Conservation (phyloP, 2,888 invertebrate species). For the Pegoplata infirma region DNA sequence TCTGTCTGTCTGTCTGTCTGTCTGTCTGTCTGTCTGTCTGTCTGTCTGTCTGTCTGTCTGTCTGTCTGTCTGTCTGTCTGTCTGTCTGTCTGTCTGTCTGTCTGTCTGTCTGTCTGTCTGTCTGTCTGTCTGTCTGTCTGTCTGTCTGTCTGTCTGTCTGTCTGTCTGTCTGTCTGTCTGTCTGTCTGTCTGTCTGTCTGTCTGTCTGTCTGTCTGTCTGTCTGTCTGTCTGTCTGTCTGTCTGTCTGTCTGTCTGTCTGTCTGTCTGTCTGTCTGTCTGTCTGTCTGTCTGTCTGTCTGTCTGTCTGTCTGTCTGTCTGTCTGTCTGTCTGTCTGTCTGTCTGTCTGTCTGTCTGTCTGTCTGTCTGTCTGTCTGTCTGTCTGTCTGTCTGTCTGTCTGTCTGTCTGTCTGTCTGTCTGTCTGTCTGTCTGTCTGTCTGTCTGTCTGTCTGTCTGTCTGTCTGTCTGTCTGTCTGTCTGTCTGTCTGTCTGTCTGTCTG, state of each 20-base stretch:
- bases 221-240: not conserved
- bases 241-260: not conserved
- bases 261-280: not conserved
- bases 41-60: not conserved
- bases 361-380: not conserved
- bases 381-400: too few species aligned
- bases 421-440: too few species aligned
- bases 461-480: too few species aligned
- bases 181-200: not conserved
- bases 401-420: too few species aligned
- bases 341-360: not conserved
- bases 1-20: not conserved
- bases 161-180: not conserved
- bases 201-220: not conserved
- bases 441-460: too few species aligned
- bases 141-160: not conserved
- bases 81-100: not conserved
- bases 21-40: not conserved
- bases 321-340: not conserved
- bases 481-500: too few species aligned
- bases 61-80: not conserved
- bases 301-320: not conserved
- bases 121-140: not conserved
- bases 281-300: not conserved
- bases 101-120: not conserved